phyloP scores from a whole-genome alignment of 1,140 invertebrate species.

The Drosophila obscura region DNA sequence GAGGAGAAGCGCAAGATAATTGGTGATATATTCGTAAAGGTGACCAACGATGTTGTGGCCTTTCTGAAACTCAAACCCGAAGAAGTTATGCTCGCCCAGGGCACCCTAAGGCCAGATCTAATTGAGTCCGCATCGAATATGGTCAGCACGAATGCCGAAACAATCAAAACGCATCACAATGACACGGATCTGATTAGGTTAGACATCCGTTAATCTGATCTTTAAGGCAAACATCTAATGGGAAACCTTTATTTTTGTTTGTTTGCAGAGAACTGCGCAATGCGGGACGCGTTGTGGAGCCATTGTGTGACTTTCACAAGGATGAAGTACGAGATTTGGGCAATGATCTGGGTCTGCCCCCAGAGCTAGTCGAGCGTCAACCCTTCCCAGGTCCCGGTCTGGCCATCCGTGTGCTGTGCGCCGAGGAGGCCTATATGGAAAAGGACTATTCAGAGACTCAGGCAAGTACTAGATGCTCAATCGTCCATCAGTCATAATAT shows the following conservation, averaged over 20 bases:
- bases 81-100: constrained; percentile 94
- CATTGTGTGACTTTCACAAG: constrained; percentile 99
- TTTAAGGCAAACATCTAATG: neutral
- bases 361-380: constrained; percentile 95
- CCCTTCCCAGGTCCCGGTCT: constrained; percentile 98
- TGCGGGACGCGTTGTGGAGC: constrained; percentile 96
- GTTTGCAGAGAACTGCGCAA: constrained; percentile 88
- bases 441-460: constrained; percentile 98
- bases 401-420: constrained; percentile 97
- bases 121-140: constrained; percentile 97
- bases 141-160: constrained; percentile 94
- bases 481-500: neutral
- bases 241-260: neutral
- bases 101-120: constrained; percentile 97
- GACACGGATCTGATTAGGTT: constrained; percentile 96
- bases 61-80: constrained; percentile 93
- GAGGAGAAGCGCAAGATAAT: constrained; percentile 99
- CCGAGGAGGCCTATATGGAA: constrained; percentile 97
- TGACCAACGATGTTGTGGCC: constrained; percentile 92
- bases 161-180: constrained; percentile 99
- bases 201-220: neutral
- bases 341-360: constrained; percentile 94
- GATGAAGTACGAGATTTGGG: constrained; percentile 97
- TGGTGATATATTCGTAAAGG: constrained; percentile 98
- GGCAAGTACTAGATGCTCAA: constrained; percentile 74